These are phyloP conservation scores for Andrena marginata DNA, from an alignment of 2,888 invertebrate species.

Conservation along the genomic window DNA sequence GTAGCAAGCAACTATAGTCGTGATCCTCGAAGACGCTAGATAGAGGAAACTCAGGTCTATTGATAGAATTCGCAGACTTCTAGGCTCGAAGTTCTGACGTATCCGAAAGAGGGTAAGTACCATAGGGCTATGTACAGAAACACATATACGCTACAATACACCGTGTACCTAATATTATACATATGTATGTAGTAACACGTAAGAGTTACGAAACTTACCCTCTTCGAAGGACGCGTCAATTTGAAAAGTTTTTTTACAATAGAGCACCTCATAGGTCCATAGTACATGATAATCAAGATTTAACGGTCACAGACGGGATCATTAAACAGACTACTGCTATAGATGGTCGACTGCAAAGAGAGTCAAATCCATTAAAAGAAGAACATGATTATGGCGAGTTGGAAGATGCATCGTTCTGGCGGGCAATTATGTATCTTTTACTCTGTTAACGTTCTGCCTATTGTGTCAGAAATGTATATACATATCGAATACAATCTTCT, in stretches of 20 bases:
- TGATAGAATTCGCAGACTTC: slow-evolving; percentile 55
- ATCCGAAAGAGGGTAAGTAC: slow-evolving; percentile 69
- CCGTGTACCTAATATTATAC: slow-evolving; percentile 10
- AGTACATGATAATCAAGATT: slow-evolving; percentile 65
- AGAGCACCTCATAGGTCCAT: slow-evolving; percentile 63
- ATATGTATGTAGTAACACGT: slow-evolving; percentile 30
- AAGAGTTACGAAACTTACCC: slow-evolving; percentile 57
- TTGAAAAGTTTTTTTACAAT: slow-evolving; percentile 67
- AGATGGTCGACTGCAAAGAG: slow-evolving; percentile 67
- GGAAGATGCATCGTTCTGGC: slow-evolving; percentile 60
- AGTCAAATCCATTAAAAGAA: slow-evolving; percentile 61
- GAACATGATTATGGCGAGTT: slow-evolving; percentile 48
- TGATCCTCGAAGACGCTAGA: slow-evolving; percentile 59
- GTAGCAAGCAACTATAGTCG: slow-evolving; percentile 81
- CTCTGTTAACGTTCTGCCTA: too few species aligned
- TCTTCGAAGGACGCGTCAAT: slow-evolving; percentile 69
- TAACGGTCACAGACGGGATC: slow-evolving; percentile 67
- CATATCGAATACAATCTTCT: too few species aligned
- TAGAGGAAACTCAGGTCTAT: slow-evolving; percentile 54
- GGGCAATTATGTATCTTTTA: slow-evolving; percentile 1
- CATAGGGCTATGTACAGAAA: slow-evolving; percentile 50
- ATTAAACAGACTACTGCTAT: slow-evolving; percentile 76
- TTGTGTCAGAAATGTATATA: too few species aligned
- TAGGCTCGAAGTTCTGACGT: slow-evolving; percentile 65
- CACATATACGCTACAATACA: slow-evolving; percentile 50